These are phyloP conservation scores for Notospermus geniculatus DNA, from an alignment of 1,140 invertebrate species.

Conservation along the genomic window DNA sequence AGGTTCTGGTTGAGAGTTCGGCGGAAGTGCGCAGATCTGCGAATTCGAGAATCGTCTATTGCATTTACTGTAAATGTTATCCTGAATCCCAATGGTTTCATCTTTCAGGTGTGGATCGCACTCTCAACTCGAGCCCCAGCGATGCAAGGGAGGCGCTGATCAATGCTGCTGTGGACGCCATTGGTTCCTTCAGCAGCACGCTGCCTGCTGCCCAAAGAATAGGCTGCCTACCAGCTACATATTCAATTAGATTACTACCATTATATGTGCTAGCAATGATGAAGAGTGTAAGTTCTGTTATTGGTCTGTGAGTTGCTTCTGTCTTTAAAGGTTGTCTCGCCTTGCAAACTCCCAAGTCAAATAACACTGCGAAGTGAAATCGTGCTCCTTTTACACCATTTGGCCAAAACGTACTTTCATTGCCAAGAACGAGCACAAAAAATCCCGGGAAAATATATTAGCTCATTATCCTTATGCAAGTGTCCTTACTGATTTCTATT, in stretches of 20 bases:
- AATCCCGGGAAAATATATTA: too few species aligned
- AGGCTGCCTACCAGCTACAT: conserved; percentile 70
- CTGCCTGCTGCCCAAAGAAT: conserved; percentile 63
- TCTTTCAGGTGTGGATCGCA: conserved; percentile 83
- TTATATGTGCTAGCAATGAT: conserved; percentile 86
- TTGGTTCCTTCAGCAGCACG: conserved; percentile 73
- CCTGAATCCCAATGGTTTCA: conserved; percentile 8
- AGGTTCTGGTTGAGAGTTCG: too few species aligned
- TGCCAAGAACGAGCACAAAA: too few species aligned
- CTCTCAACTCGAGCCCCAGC: conserved; percentile 75
- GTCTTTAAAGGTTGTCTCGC: background rate
- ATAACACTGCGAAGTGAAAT: too few species aligned
- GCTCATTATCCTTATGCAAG: too few species aligned
- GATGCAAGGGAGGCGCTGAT: conserved; percentile 96
- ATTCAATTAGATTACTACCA: conserved; percentile 77
- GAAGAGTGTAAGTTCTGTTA: conserved; percentile 73
- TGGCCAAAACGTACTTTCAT: too few species aligned
- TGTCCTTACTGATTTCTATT: too few species aligned
- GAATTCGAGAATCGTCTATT: too few species aligned
- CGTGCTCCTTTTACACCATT: too few species aligned
- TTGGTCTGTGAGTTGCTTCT: background rate
- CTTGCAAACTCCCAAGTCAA: too few species aligned
- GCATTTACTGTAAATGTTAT: too few species aligned
- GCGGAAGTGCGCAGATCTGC: too few species aligned
- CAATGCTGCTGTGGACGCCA: conserved; percentile 88